These are phyloP conservation scores for Morpho helenor DNA, from an alignment of 2,888 invertebrate genomes.

Conservation along the genomic window DNA sequence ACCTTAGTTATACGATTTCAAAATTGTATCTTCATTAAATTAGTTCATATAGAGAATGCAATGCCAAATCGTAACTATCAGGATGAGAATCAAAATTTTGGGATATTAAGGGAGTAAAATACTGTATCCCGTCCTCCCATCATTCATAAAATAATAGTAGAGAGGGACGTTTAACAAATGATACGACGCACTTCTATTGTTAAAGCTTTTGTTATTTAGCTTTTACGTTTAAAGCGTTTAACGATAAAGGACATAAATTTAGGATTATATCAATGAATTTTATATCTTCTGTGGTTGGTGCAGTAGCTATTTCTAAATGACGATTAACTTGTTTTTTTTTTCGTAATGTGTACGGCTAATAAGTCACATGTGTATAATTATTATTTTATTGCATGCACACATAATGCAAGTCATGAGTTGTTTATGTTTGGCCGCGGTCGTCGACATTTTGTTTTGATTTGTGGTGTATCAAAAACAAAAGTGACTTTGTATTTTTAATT, in stretches of 20 bases:
- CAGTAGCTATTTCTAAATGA: conserved; percentile 3
- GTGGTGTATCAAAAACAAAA: neutral
- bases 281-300: neutral
- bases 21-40: no score
- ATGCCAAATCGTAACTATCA: conserved; percentile 1
- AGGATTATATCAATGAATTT: neutral
- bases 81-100: conserved; percentile 10
- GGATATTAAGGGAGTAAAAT: conserved; percentile 33
- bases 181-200: conserved; percentile 74
- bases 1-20: no score
- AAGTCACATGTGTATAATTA: conserved; percentile 77
- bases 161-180: conserved; percentile 78
- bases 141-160: conserved; percentile 76
- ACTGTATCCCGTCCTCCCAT: conserved; percentile 54
- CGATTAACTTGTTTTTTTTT: conserved; percentile 30
- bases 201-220: conserved; percentile 71
- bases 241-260: conserved; percentile 4
- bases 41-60: neutral
- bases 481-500: no score
- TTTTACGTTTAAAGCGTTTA: conserved; percentile 34
- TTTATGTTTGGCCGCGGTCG: conserved; percentile 1
- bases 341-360: conserved; percentile 65
- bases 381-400: conserved; percentile 71
- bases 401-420: conserved; percentile 59
- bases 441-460: conserved; percentile 2